These are phyloP conservation scores for Diuraphis noxia DNA, from an alignment of 1,140 invertebrate genomes.

Conservation along the genomic window DNA sequence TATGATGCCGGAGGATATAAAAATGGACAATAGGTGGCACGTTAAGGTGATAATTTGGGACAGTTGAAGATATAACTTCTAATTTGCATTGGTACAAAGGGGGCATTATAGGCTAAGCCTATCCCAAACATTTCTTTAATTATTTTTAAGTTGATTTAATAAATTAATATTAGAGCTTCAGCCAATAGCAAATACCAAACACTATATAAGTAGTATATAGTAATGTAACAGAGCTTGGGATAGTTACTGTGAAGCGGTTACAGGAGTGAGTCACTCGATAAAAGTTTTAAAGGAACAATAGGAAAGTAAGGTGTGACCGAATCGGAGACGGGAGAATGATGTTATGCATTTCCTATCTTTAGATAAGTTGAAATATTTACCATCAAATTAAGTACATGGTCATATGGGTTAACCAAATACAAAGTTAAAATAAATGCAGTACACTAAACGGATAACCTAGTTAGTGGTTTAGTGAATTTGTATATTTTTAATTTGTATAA, in stretches of 20 bases:
- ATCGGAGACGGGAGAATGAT: neutral
- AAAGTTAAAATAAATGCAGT: neutral
- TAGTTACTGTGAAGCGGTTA: neutral
- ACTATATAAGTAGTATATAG: too few species aligned
- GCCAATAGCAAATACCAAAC: too few species aligned
- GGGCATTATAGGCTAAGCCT: too few species aligned
- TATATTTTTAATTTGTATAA: neutral
- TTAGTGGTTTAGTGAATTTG: neutral
- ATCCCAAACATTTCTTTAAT: too few species aligned
- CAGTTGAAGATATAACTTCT: neutral
- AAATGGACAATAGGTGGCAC: too few species aligned
- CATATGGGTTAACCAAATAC: neutral
- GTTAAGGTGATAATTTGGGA: neutral
- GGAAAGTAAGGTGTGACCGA: neutral
- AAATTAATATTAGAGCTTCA: too few species aligned
- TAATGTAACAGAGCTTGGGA: neutral
- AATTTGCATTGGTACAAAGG: too few species aligned
- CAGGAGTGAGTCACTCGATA: neutral
- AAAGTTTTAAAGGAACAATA: neutral
- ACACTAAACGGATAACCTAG: neutral
- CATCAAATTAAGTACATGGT: neutral
- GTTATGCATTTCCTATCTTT: neutral
- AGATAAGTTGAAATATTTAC: neutral
- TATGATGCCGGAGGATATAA: neutral
- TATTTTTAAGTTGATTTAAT: too few species aligned